Evolutionary conservation across 2,113 vertebrate species (phyloP), one percentile per base, ranked within the genome.

Genomic region (Irena cyanogastra): DNA sequence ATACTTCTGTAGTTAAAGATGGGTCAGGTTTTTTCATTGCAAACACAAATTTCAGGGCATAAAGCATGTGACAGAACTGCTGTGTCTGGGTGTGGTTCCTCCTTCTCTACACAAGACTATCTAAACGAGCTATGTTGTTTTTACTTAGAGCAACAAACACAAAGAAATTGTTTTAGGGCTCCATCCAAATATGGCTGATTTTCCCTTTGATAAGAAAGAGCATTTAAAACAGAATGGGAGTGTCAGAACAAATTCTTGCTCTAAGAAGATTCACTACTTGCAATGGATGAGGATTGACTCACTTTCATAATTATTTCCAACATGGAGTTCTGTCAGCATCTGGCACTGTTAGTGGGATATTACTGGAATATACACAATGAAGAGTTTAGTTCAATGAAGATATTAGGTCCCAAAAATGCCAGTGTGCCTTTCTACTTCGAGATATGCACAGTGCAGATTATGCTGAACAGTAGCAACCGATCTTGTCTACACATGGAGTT

Each of bases 401-500:
- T 71, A 65, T 71, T 42, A 52, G 49, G 56, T 72, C 61, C 42
- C 68, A 63, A 61, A 85, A 57, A 87, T 19, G 30, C 44, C 81
- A 35, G 37, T 57, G 69, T 57, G 83, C 72, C 92, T 94, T 96
- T 92, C 65, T n/a, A 70, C 50, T 87, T 76, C 20, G 74, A 89
- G 80, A 87, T 93, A 89, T 2, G 27, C 57, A 71, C 77, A 60
- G 49, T 42, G 63, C 49, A 87, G 79, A 63, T 71, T 72, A 80
- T 54, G 44, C 47, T 82, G 35, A 97, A 93, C 66, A 78, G 94
- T 85, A 95, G 92, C 86, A 93, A 76, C 28, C 37, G 49, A 89
- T 89, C 89, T 91, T 93, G 88, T 91, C 82, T 93, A 71, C 90
- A 88, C 26, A 65, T 93, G 63, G 59, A 60, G 16, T 45, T 93